These are phyloP conservation scores for Gallinago media DNA, from an alignment of 2,113 vertebrate genomes.

Conservation along the genomic window DNA sequence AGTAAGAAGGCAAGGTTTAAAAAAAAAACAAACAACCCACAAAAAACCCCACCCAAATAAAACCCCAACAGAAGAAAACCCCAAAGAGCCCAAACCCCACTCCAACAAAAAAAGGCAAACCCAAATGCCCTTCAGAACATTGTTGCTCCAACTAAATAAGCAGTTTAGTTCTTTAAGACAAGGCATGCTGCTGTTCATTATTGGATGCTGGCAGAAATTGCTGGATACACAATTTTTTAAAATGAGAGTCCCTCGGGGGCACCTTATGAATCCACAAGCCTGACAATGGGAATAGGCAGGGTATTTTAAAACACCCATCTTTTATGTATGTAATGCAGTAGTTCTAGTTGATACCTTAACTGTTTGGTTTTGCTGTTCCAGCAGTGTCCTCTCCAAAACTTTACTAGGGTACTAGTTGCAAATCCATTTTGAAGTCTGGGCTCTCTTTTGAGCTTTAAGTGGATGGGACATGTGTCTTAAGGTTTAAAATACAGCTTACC, in stretches of 20 bases:
- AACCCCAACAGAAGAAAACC: too few relatives aligned
- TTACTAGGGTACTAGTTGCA: fast-evolving
- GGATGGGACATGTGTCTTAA: not conserved
- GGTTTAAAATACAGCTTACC: not conserved
- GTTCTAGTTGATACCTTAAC: not conserved
- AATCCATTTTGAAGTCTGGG: not conserved
- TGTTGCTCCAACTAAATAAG: not conserved
- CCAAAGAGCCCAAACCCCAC: not conserved
- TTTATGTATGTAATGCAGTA: not conserved
- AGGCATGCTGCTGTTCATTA: not conserved
- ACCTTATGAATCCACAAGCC: not conserved
- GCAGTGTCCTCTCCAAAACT: not conserved
- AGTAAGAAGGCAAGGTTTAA: not conserved
- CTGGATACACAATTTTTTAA: not conserved
- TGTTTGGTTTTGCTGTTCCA: not conserved
- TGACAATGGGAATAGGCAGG: not conserved
- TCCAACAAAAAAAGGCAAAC: not conserved
- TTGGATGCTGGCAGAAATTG: not conserved
- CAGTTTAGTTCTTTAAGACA: not conserved
- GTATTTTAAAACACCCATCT: not conserved
- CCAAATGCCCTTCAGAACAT: not conserved
- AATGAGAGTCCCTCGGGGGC: fast-evolving
- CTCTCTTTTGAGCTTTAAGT: not conserved
- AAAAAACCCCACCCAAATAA: too few relatives aligned
- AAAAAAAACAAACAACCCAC: too few relatives aligned